These are phyloP conservation scores for Chrysochloris asiatica DNA, from an alignment of 2,113 vertebrate genomes.

Conservation along the genomic window DNA sequence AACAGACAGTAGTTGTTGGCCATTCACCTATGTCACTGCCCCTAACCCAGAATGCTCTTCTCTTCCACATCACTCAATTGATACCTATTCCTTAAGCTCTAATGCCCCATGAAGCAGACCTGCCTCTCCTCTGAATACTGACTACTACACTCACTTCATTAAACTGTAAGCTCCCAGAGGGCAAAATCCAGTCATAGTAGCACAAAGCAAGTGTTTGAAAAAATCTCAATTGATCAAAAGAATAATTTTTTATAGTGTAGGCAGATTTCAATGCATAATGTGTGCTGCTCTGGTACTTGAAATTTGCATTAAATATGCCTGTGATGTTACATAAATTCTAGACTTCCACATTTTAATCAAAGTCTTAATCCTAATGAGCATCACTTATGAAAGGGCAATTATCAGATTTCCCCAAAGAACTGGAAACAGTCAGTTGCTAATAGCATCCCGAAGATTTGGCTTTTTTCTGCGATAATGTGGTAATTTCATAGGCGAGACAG, in stretches of 20 bases:
- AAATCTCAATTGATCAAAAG: neutral
- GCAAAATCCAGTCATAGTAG: neutral
- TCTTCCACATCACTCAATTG: too few species aligned
- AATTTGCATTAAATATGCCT: conserved; percentile 50
- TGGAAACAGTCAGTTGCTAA: conserved; percentile 69
- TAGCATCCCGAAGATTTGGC: conserved; percentile 68
- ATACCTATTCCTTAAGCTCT: too few species aligned
- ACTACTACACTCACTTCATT: neutral
- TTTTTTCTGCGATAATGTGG: conserved; percentile 61
- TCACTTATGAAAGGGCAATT: conserved; percentile 73
- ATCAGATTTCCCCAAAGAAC: conserved; percentile 73
- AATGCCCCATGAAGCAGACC: neutral
- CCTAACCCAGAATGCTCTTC: neutral
- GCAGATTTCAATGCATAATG: neutral
- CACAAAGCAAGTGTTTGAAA: neutral
- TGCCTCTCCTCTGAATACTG: neutral
- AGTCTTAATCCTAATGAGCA: conserved; percentile 72
- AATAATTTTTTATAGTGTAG: neutral
- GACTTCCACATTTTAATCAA: conserved; percentile 71
- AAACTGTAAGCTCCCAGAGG: neutral
- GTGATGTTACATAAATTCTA: conserved; percentile 43
- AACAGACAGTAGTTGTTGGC: accelerated
- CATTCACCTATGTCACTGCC: neutral
- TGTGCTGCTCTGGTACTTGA: neutral
- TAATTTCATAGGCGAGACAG: conserved; percentile 56